phyloP scores from a whole-genome alignment of 2,113 vertebrate genomes.

The Lasiurus borealis region DNA sequence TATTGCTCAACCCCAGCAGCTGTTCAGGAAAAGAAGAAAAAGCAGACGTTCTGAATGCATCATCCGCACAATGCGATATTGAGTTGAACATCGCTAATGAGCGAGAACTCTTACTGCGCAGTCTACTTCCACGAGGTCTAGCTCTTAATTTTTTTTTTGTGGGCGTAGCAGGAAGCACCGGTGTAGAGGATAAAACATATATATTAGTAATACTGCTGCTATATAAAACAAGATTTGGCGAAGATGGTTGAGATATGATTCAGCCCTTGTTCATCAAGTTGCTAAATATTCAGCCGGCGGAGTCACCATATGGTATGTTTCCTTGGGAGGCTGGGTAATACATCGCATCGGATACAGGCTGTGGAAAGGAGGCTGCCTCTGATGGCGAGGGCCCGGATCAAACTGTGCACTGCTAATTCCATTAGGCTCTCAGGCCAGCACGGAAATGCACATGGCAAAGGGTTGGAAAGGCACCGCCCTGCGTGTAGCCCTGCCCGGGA shows the following conservation, averaged over 20 bases:
- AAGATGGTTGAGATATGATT: conserved; percentile 87
- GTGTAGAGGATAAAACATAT: conserved; percentile 86
- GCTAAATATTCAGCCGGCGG: conserved; percentile 86
- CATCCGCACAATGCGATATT: conserved; percentile 40
- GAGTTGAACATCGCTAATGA: conserved; percentile 48
- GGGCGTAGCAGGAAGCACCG: conserved; percentile 87
- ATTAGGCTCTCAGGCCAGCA: not conserved
- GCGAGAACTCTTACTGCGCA: not conserved
- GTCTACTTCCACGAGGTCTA: conserved; percentile 83
- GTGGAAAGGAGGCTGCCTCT: conserved; percentile 16
- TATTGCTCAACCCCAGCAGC: conserved; percentile 78
- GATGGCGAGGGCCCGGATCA: not conserved
- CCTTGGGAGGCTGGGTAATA: conserved; percentile 45
- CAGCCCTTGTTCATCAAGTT: conserved; percentile 85
- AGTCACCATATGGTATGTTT: conserved; percentile 84
- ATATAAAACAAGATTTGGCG: conserved; percentile 89
- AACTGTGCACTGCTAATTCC: not conserved
- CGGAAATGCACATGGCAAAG: not conserved
- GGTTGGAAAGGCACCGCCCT: not conserved
- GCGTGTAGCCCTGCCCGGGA: not conserved
- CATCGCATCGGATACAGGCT: conserved; percentile 24
- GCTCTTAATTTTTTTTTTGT: conserved; percentile 85
- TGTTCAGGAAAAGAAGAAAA: conserved; percentile 66
- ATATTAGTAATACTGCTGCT: conserved; percentile 87
- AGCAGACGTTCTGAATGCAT: conserved; percentile 65